A percentile compares a stretch with the other conserved stretches of the same genome.
These are phyloP conservation scores for Megaustenia siamemsis DNA, from an alignment of 2,888 invertebrate species.

Conservation along the genomic window DNA sequence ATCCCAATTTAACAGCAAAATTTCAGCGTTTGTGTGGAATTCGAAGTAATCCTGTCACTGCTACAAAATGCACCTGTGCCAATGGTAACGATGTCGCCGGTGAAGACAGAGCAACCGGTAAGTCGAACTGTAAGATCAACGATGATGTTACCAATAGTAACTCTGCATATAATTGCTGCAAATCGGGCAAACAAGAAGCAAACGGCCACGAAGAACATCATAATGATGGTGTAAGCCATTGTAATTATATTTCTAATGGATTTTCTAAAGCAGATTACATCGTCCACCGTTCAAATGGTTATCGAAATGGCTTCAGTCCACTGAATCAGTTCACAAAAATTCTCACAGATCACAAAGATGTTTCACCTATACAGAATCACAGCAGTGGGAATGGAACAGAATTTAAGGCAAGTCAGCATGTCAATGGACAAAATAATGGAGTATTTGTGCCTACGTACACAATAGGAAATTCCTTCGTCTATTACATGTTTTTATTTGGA, in stretches of 20 bases:
- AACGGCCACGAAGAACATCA: slow-evolving; percentile 7
- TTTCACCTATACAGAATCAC: not conserved
- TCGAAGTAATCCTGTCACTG: slow-evolving; percentile 4
- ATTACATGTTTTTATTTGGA: slow-evolving; percentile 90
- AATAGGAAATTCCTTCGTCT: slow-evolving; percentile 84
- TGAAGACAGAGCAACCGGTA: slow-evolving; percentile 19
- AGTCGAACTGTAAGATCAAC: not conserved
- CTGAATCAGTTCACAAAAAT: not conserved
- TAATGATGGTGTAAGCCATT: not conserved
- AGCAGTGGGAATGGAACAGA: not conserved
- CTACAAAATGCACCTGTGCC: slow-evolving; percentile 26
- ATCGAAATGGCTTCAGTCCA: not conserved
- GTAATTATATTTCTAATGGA: slow-evolving; percentile 24
- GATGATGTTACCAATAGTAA: not conserved
- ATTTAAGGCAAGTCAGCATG: not conserved
- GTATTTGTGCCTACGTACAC: slow-evolving; percentile 54
- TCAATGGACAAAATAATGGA: not conserved
- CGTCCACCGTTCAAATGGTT: slow-evolving; percentile 28
- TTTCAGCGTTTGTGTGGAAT: slow-evolving; percentile 91
- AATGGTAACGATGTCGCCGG: slow-evolving; percentile 7
- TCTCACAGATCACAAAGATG: not conserved
- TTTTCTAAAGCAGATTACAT: slow-evolving; percentile 17
- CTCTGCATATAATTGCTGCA: slow-evolving; percentile 11
- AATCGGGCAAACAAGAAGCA: not conserved
- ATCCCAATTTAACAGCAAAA: slow-evolving; percentile 87